Base-by-base conservation (phyloP, 2,797 vertebrate genomes). In the Peromyscus nudipes region DNA sequence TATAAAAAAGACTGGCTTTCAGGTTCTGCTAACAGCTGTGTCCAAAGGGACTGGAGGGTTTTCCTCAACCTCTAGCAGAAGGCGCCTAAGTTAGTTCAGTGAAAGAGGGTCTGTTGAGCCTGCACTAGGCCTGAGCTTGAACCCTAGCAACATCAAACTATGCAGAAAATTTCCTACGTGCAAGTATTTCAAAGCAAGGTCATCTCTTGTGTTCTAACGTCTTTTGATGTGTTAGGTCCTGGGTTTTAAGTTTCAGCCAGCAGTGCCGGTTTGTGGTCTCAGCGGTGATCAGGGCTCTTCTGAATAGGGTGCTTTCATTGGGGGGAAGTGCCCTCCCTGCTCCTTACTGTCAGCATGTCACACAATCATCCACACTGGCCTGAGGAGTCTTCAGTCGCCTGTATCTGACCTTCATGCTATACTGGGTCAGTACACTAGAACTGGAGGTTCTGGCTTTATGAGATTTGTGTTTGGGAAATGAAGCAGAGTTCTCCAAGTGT, bases 401-500 rank as follows among this genome's bases (percentile, higher is more conserved):
- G 82, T 60, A 5, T 89, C 77, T 71, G 34, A 88, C 55, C 65
- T 43, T 79, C 23, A 37, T 85, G 52, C 90, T 65, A 57, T 23
- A 5, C 55, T 34, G 10, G 77, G 71, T 85, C 71, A 92, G 76
- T 90, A 76, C 46, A 37, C 43, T 83, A 40, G 67, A 95, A 60
- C 46, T 34, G 60, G 37, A 87, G 77, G 31, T 91, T 89, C 79
- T 31, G 71, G 31, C 55, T 93, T 82, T 86, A 82, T 87, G 49
- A 79, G 62, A 40, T 79, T 86, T 91, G 55, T 73, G n/a, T 92
- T 92, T 94, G 75, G 80, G 87, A 92, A 91, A 91, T 81, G 57
- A 91, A 86, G 34, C 46, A 13, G 73, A 65, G 71, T 73, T 92
- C 87, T 46, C 91, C 75, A 92, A 34, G 52, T 73, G 29, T 87